Percentiles rank a stretch among this genome's conserved stretches.
Conservation (phyloP, 2,113 vertebrate species). For the Cromileptes altivelis region DNA sequence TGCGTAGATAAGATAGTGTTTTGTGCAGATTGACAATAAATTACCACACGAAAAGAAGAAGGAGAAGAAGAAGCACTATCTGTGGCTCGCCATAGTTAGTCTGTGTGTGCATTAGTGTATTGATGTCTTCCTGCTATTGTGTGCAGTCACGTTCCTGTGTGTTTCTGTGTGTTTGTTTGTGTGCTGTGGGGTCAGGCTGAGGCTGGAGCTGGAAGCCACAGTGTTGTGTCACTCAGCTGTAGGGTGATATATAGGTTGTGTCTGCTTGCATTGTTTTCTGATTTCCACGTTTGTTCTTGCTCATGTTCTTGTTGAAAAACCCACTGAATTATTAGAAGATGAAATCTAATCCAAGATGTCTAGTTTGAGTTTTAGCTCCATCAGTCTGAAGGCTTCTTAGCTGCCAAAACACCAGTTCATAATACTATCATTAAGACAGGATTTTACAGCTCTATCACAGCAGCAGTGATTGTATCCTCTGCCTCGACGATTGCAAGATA, state of each 20-base stretch:
- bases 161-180: conserved; percentile 27
- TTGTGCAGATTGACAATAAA: conserved; percentile 22
- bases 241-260: neutral
- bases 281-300: too few relatives aligned
- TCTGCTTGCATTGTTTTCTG: neutral
- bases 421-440: neutral
- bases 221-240: neutral
- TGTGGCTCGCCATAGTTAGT: neutral
- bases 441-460: neutral
- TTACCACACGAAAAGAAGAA: conserved; percentile 8
- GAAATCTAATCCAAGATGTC: too few relatives aligned
- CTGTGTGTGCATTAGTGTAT: conserved; percentile 29
- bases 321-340: neutral
- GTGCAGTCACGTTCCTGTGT: conserved; percentile 47
- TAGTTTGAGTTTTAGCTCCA: neutral
- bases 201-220: neutral
- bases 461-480: neutral
- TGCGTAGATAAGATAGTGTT: conserved; percentile 39
- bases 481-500: neutral
- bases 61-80: neutral
- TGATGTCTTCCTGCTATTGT: conserved; percentile 77
- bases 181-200: conserved; percentile 32
- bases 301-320: neutral
- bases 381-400: neutral
- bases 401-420: neutral